Evolutionary conservation across 2,113 vertebrate species (phyloP), one percentile per base, ranked within the genome.

Genomic region (Psophia crepitans): DNA sequence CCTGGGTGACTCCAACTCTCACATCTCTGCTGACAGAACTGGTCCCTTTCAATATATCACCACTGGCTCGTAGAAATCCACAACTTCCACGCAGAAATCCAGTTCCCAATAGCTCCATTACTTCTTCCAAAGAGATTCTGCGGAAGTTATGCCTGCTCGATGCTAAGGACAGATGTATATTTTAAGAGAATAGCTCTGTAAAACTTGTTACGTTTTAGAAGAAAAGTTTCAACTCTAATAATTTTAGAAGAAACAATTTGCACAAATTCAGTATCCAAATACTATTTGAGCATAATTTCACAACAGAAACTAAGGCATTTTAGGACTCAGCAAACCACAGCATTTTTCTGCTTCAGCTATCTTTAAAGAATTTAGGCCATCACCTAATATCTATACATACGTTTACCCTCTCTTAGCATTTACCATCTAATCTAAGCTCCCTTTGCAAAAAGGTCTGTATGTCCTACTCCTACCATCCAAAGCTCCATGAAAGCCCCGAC

Each of bases 1-100:
- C 99, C 99, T 99, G 99, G 8, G 99, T 99, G 95, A 99, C 97
- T 94, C 99, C 99, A 80, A 99, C 98, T 95, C 99, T 98, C 93
- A 99, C 96, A 84, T 99, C 99, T 80, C 97, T 98, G 97, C 98
- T 98, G 91, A 99, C 98, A 22, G 99, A 99, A 97, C 98, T 99
- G 27, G 97, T 98, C 63, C 99, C 99, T 97, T 99, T 99, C 96
- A 99, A 96, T 97, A 99, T 99, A 97, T 99, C 99, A 5, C 99
- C 99, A 63, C 99, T 98, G 96, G 98, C 98, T 96, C 99, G 97
- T 32, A 99, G 98, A 96, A 99, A 99, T 60, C 99, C 98, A 15
- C 97, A 98, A 60, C 98, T 99, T 23, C 99, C 99, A 37, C 99
- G 98, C 26, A 99, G 97, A 97, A 99, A 99, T 23, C 99, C 99